Conservation (phyloP, 1,140 invertebrate species). For the Platyscapa corneri region DNA sequence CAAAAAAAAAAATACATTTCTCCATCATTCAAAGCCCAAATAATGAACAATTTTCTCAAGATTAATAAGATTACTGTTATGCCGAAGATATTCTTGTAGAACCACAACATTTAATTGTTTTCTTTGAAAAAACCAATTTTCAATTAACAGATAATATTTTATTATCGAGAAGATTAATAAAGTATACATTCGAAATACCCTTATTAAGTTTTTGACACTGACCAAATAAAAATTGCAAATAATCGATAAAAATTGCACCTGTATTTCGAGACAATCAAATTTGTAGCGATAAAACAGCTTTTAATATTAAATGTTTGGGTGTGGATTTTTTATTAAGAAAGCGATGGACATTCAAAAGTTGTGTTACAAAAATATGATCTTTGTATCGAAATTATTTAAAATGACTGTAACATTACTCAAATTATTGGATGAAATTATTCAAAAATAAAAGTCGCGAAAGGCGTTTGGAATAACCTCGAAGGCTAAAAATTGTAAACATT, state of each 20-base stretch:
- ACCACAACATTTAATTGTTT: no score
- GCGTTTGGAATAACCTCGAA: constrained; percentile 34
- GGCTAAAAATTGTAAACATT: constrained; percentile 4
- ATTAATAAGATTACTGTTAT: no score
- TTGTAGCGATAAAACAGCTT: background rate
- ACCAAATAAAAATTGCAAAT: no score
- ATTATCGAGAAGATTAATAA: no score
- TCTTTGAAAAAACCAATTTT: no score
- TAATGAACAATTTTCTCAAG: no score
- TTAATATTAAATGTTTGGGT: background rate
- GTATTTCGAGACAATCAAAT: background rate
- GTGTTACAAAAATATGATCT: background rate
- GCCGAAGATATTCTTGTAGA: no score
- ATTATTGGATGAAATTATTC: background rate
- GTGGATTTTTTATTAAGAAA: background rate
- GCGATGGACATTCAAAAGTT: background rate
- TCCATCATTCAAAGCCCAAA: no score
- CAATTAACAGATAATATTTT: no score
- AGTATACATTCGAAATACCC: no score
- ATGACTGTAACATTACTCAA: background rate
- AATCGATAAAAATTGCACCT: background rate
- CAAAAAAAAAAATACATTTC: background rate
- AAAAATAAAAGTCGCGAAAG: constrained; percentile 19
- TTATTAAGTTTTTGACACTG: no score
- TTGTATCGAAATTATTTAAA: background rate